Base-by-base conservation (phyloP, 1,140 invertebrate species). In the Dryas iulia region DNA sequence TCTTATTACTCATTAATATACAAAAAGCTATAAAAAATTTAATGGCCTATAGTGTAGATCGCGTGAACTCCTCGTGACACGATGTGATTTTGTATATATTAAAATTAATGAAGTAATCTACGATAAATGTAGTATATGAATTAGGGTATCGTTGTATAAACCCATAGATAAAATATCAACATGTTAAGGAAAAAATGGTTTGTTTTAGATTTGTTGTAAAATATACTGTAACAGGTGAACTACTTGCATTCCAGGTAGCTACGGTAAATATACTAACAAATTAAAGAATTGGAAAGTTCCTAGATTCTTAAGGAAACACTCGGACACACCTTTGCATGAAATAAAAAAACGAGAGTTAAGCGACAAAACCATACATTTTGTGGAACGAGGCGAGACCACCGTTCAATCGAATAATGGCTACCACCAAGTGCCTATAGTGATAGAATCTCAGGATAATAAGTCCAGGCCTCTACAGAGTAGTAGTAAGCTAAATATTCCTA, bases 241-340 rank as follows among this genome's bases (percentile, higher is more conserved):
- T 14, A 59, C 18, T 59, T 63, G 28, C 2, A 56, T 93, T 82
- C 80, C 89, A 86, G 93, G 93, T 2, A 94, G 93, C 78, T 93
- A 92, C 69, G 93, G 93, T 57, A 92, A 94, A 91, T 93, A 94
- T 66, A 91, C 93, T 18, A 92, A 91, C 21, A 94, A 94, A 79
- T 72, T 94, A 18, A 94, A 93, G 78, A 93, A 93, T 63, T 94
- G 94, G 94, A 94, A 94, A 79, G 93, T 95, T 28, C 93, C 94
- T 4, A 93, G 93, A 67, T 95, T 95, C 77, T 80, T 95, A 7
- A 87, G 93, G 58, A 93, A 94, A 63, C 93, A 93, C 80, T 91
- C 92, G 3, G 93, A 93, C 60, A 90, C 90, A 1, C 84, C 89
- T 0, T 71, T 90, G 10, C 84, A 89, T 23, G 82, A 86, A 65